These are phyloP conservation scores for Aphidius colemani DNA, from an alignment of 2,888 invertebrate genomes.

Conservation along the genomic window DNA sequence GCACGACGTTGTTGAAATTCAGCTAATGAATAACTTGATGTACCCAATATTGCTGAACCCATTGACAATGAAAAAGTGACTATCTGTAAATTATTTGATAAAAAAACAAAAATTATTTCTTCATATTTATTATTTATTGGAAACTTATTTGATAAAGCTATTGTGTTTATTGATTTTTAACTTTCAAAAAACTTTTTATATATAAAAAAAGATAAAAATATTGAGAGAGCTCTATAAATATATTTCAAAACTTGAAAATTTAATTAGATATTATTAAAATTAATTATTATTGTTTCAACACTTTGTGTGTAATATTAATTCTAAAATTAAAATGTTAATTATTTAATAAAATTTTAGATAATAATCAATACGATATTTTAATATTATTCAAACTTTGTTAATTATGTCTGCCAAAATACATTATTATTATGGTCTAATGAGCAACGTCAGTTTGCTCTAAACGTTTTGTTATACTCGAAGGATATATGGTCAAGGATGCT, in stretches of 20 bases:
- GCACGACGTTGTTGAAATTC: slow-evolving; percentile 88
- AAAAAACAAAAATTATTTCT: neutral
- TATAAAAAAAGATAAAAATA: too few species aligned
- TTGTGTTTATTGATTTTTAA: neutral
- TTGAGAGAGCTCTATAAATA: neutral
- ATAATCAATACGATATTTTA: too few species aligned
- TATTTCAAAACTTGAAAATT: neutral
- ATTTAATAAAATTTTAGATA: too few species aligned
- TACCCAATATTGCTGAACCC: slow-evolving; percentile 75
- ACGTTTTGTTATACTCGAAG: too few species aligned
- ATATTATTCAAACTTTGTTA: too few species aligned
- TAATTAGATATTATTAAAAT: neutral
- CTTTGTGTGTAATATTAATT: too few species aligned
- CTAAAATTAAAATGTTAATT: too few species aligned
- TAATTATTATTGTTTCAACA: too few species aligned
- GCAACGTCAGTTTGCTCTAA: too few species aligned
- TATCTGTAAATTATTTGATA: slow-evolving; percentile 37
- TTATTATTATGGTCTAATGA: too few species aligned
- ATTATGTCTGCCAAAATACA: too few species aligned
- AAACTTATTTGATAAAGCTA: neutral
- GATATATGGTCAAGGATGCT: too few species aligned
- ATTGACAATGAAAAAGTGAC: slow-evolving; percentile 50
- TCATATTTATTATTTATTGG: neutral
- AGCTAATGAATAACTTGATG: slow-evolving; percentile 73
- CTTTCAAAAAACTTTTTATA: neutral